Evolutionary conservation across 2,888 invertebrate species (phyloP), one percentile per base, ranked within the genome.

Genomic region (Pseudeuparius sepicola): DNA sequence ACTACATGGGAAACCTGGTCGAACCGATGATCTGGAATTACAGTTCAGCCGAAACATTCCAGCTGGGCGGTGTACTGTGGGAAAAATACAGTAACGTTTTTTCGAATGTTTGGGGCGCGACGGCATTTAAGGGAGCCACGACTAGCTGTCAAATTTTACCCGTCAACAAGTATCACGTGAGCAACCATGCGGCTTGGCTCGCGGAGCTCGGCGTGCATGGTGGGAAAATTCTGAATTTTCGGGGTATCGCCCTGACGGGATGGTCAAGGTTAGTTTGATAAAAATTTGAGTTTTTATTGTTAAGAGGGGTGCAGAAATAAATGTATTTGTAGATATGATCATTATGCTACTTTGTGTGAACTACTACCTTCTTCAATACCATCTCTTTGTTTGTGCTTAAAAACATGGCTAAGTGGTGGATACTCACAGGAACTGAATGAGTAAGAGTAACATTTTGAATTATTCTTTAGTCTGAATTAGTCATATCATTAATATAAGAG

Each of bases 41-140:
- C 53, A 71, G 68, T 46, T 53, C 67, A 0, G 59, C 64, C 30
- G 71, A 72, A 24, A 63, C 62, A 25, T 79, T 79, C 54, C 50
- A 53, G 2, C 50, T 72, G 11, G 60, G 63, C n/a, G 44, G 54
- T 28, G 53, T 56, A n/a, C 41, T 79, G 24, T 78, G 78, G 80
- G 68, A 69, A 18, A 73, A 70, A 33, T 84, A 84, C 48, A 63
- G 70, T 4, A 60, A 63, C 35, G 58, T 80, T 15, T 90, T 90
- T 54, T 66, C 71, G 0, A 67, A 68, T 28, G 59, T 88, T 11
- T 87, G 88, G 85, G 73, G 73, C 0, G 89, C 79, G 0, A 78
- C 81, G 15, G 86, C 88, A 0, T 90, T 76, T 55, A 90, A 90
- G 64, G 90, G 90, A 2, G 86, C 89, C 1, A 83, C 84, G 39